phyloP scores from a whole-genome alignment of 2,888 invertebrate species.

The Volucella inflata region DNA sequence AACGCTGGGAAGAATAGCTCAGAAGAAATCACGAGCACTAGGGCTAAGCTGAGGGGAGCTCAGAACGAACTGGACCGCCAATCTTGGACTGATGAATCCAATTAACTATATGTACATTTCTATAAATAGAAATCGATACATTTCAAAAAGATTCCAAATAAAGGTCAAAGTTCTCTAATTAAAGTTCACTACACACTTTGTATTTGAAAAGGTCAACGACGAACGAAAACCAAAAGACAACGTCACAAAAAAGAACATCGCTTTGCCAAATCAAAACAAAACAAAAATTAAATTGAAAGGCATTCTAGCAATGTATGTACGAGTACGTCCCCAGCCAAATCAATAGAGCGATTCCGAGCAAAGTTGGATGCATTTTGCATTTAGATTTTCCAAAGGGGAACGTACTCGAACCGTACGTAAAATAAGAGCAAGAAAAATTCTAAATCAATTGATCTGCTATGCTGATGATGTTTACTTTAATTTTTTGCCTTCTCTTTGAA shows the following conservation, averaged over 20 bases:
- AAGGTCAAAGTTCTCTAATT: constrained; percentile 13
- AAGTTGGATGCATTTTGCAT: background rate
- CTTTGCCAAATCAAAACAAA: background rate
- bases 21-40: too few relatives aligned
- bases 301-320: background rate
- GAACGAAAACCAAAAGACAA: constrained; percentile 29
- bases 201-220: constrained; percentile 22
- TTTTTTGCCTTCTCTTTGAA: constrained; percentile 36
- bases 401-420: constrained; percentile 10
- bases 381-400: background rate
- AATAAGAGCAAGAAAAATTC: constrained; percentile 25
- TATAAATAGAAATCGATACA: too few relatives aligned
- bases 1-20: too few relatives aligned
- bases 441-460: constrained; percentile 67
- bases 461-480: constrained; percentile 50
- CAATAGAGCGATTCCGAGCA: too few relatives aligned
- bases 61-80: too few relatives aligned
- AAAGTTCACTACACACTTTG: constrained; percentile 13
- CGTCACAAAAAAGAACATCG: constrained; percentile 24
- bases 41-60: too few relatives aligned
- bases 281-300: background rate
- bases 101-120: too few relatives aligned
- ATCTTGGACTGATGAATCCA: too few relatives aligned
- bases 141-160: background rate
- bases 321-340: background rate